Conservation (phyloP, 2,888 invertebrate genomes). For the Clistopyga incitator region DNA sequence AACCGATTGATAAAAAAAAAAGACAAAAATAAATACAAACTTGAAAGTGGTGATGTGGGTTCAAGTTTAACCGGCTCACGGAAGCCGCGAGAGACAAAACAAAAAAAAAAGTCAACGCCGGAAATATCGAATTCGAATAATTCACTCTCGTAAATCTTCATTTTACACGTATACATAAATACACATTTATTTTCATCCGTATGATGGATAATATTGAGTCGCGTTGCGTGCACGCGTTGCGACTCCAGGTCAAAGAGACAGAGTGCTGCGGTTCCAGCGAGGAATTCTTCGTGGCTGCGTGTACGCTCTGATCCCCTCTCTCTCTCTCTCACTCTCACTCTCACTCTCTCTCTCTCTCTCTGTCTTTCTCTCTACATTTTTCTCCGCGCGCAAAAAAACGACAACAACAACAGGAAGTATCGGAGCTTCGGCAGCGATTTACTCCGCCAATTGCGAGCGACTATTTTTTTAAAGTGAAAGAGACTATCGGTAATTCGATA, state of each 20-base stretch:
- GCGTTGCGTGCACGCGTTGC: conserved; percentile 63
- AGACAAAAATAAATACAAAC: neutral
- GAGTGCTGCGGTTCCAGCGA: conserved; percentile 55
- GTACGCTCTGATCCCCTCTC: conserved; percentile 48
- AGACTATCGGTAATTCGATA: neutral
- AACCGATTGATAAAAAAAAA: neutral
- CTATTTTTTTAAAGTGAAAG: neutral
- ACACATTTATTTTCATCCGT: conserved; percentile 33
- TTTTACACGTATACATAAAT: neutral
- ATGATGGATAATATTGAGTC: conserved; percentile 64
- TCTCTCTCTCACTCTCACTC: neutral
- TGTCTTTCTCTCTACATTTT: neutral
- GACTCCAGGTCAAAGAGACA: conserved; percentile 63
- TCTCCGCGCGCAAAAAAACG: neutral
- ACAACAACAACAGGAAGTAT: neutral
- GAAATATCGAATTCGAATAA: neutral
- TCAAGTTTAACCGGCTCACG: neutral
- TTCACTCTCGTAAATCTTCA: neutral
- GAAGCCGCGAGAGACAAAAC: neutral
- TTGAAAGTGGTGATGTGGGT: neutral
- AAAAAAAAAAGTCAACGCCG: neutral
- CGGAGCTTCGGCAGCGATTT: neutral
- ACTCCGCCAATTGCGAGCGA: neutral
- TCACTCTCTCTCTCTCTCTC: neutral
- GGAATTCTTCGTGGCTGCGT: conserved; percentile 50